A percentile compares a stretch with the other conserved stretches of the same genome.
Conservation (phyloP, 2,113 vertebrate genomes). For the Trogon surrucura region DNA sequence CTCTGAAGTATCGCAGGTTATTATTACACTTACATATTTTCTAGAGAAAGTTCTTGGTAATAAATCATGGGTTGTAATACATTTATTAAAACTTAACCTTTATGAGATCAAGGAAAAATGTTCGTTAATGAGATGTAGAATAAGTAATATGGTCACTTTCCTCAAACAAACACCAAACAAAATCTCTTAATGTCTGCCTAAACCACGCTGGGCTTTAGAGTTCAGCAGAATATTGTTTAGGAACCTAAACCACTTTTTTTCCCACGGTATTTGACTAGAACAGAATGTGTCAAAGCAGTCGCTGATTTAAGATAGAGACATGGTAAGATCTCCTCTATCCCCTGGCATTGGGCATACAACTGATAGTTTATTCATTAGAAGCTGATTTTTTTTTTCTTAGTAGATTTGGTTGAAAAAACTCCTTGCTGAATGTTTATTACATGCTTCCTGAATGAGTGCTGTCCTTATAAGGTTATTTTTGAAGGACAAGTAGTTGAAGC, state of each 20-base stretch:
- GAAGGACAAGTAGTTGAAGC: not conserved
- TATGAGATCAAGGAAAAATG: not conserved
- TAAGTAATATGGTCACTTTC: not conserved
- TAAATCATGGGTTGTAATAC: not conserved
- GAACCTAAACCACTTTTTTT: not conserved
- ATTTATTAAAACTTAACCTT: not conserved
- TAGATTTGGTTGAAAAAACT: not conserved
- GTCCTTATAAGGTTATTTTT: not conserved
- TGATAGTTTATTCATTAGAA: not conserved
- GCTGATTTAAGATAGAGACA: not conserved
- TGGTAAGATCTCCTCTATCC: not conserved
- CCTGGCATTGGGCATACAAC: not conserved
- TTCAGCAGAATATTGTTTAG: not conserved
- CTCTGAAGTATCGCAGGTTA: not conserved
- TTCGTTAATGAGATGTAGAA: not conserved
- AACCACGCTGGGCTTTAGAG: not conserved
- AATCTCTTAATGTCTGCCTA: not conserved
- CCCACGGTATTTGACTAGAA: not conserved
- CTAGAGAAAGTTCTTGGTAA: not conserved
- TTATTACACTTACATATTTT: not conserved
- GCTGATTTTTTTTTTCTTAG: not conserved
- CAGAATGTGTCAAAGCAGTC: not conserved
- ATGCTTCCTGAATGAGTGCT: not conserved
- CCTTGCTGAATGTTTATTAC: not conserved
- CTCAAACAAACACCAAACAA: not conserved